Conservation (phyloP, 2,888 invertebrate species). For the Anorthoa munda region DNA sequence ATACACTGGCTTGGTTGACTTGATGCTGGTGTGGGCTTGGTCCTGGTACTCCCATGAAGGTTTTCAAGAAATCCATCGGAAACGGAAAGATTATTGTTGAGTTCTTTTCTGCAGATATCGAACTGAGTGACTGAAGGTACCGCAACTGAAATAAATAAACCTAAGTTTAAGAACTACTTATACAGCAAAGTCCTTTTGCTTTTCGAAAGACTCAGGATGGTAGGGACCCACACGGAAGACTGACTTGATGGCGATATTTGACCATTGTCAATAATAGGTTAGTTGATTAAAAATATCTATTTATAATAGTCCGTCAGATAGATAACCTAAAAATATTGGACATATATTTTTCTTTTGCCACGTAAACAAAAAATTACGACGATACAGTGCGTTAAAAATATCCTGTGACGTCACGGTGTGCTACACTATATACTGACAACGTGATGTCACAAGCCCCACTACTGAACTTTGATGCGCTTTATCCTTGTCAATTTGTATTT, state of each 20-base stretch:
- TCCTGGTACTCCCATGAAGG: slow-evolving; percentile 82
- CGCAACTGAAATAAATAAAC: slow-evolving; percentile 92
- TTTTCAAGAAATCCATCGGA: slow-evolving; percentile 94
- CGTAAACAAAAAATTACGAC: no score
- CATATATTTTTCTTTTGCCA: no score
- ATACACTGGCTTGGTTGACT: slow-evolving; percentile 59
- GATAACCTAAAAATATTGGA: no score
- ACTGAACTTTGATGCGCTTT: no score
- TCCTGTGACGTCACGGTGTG: no score
- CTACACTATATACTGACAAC: no score
- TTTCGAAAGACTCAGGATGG: neutral
- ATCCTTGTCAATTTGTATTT: no score
- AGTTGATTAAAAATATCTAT: no score
- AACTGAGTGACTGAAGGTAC: slow-evolving; percentile 97
- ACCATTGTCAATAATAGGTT: neutral
- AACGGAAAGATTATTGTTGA: slow-evolving; percentile 98
- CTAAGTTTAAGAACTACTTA: neutral
- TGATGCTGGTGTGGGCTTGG: slow-evolving; percentile 68
- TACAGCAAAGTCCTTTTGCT: neutral
- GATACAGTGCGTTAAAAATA: no score
- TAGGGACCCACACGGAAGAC: neutral
- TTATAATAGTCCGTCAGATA: no score
- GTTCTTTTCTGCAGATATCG: slow-evolving; percentile 98
- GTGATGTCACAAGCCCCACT: no score
- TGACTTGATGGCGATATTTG: neutral